Evolutionary conservation across 1,140 invertebrate species (phyloP), one percentile per base, ranked within the genome.

Genomic region (Pissodes strobi): DNA sequence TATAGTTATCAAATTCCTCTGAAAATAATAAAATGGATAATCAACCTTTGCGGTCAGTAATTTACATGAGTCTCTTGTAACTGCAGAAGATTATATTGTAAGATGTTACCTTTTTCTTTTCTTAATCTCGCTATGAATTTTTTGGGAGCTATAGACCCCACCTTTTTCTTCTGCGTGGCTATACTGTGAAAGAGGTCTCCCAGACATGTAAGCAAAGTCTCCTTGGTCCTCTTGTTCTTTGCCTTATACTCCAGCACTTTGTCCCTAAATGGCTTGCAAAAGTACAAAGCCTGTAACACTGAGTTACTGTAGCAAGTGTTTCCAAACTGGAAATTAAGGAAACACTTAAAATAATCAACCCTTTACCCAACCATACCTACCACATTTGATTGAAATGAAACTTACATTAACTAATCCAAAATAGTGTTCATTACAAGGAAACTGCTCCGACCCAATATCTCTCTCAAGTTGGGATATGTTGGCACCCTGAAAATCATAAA

Each of bases 301-400:
- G 96, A 99, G 82, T 99, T 99, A 78, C 95, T 98, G 77, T 99
- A 99, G 81, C 98, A 99, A 8, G 98, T 99, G 82, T 99, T 99
- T 56, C 98, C 98, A 87, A 99, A 99, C 95, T 98, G 82, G 71
- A 90, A 88, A n/a, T n/a, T n/a, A n/a, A n/a, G n/a, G n/a, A n/a
- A 72, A 68, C 64, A 72, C 53, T 46, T 63, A 13, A n/a, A n/a
- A n/a, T n/a, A n/a, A n/a, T n/a, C n/a, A n/a, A n/a, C n/a, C n/a
- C n/a, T n/a, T n/a, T n/a, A n/a, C n/a, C n/a, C n/a, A n/a, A n/a
- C n/a, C n/a, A n/a, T n/a, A n/a, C n/a, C n/a, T n/a, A n/a, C n/a
- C n/a, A n/a, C n/a, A n/a, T n/a, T n/a, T n/a, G n/a, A n/a, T n/a
- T 27, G 25, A 27, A 27, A 27, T 5, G 9, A 27, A 5, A 68